Conservation (phyloP, 2,888 invertebrate species). For the Xylocampa areola region DNA sequence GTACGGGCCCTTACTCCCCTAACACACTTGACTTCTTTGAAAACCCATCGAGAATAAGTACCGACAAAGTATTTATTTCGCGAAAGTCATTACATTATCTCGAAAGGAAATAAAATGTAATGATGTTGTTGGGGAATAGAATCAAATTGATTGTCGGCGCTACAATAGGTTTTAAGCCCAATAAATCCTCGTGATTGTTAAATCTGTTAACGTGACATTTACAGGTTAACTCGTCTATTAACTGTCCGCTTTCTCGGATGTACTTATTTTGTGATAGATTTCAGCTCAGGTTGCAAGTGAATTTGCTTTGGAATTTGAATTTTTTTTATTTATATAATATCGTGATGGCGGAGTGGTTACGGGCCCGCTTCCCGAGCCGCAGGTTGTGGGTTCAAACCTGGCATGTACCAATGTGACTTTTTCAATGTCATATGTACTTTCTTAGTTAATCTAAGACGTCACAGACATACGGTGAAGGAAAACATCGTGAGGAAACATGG, state of each 20-base stretch:
- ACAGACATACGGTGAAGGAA: no score
- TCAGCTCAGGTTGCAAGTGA: not conserved
- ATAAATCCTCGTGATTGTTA: constrained; percentile 34
- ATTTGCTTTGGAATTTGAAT: constrained; percentile 11
- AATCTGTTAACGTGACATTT: constrained; percentile 23
- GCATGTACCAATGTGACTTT: no score
- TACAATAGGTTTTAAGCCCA: constrained; percentile 8
- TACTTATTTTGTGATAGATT: not conserved
- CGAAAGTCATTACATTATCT: constrained; percentile 7
- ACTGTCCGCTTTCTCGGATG: constrained; percentile 11
- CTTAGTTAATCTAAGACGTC: no score
- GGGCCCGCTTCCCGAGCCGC: no score
- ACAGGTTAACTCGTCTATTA: constrained; percentile 30
- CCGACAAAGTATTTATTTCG: constrained; percentile 45
- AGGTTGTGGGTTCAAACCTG: no score
- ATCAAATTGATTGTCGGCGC: constrained; percentile 38
- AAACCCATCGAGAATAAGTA: not conserved
- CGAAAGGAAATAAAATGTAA: constrained; percentile 34
- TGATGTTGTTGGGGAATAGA: constrained; percentile 48
- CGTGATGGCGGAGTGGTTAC: no score
- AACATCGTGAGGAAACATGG: no score
- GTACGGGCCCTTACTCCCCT: no score
- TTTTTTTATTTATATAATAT: no score
- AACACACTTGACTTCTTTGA: no score
- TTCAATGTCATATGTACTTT: no score